Conservation (phyloP, 2,113 vertebrate species). For the Scolopax mira region DNA sequence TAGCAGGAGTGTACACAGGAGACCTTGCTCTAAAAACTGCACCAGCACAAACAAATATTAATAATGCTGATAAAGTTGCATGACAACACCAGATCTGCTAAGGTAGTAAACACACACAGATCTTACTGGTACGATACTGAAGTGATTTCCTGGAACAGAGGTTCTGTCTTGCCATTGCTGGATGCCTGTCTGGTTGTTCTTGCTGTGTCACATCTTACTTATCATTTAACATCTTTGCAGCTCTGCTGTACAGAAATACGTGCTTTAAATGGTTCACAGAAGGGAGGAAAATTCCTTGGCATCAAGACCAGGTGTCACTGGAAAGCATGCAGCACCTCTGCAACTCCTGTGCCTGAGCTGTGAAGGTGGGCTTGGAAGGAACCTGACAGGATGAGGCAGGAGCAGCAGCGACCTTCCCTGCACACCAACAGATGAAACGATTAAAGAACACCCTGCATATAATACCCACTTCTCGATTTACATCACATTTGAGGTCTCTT, state of each 20-base stretch:
- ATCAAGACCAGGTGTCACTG: background rate
- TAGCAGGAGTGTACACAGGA: background rate
- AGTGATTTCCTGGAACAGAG: background rate
- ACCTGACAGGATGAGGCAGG: background rate
- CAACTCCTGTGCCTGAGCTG: background rate
- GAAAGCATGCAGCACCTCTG: background rate
- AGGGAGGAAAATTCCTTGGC: background rate
- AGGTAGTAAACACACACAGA: background rate
- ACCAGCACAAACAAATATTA: background rate
- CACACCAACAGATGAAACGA: rapidly evolving
- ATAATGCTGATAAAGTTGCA: background rate
- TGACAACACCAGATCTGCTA: background rate
- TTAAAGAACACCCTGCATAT: background rate
- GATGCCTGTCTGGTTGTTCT: background rate
- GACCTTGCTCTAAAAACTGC: background rate
- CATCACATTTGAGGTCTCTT: background rate
- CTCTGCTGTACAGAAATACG: background rate
- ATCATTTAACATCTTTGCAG: background rate
- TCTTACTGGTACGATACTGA: background rate
- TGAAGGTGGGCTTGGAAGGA: background rate
- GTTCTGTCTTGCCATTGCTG: background rate
- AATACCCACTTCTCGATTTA: background rate
- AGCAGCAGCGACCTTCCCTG: background rate
- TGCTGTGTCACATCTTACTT: background rate
- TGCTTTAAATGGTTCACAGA: conserved; percentile 3